Evolutionary conservation across 2,113 vertebrate species (phyloP).

Genomic region (Paramisgurnus dabryanus): DNA sequence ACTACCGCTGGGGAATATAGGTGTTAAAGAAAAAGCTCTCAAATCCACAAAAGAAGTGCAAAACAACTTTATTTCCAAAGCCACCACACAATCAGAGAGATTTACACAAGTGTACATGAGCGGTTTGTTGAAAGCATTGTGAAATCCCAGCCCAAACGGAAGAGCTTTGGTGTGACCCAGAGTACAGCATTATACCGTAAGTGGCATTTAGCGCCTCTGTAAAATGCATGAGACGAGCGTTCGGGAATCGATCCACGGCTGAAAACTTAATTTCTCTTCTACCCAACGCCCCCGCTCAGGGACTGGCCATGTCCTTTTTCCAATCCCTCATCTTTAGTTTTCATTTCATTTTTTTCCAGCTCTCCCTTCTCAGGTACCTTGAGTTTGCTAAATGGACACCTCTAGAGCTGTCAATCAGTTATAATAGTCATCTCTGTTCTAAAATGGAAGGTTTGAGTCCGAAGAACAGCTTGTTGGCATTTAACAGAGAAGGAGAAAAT

Average conservation of each 20-base stretch:
- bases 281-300: slow-evolving; percentile 58
- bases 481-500: slow-evolving; percentile 46
- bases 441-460: slow-evolving; percentile 51
- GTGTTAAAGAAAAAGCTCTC: slow-evolving; percentile 50
- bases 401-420: slow-evolving; percentile 70
- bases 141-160: slow-evolving; percentile 60
- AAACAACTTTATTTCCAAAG: slow-evolving; percentile 47
- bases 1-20: slow-evolving; percentile 43
- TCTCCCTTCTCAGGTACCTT: slow-evolving; percentile 53
- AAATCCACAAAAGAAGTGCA: slow-evolving; percentile 51
- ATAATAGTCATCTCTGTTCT: slow-evolving; percentile 69
- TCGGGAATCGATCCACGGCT: slow-evolving; percentile 64
- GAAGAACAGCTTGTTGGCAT: slow-evolving; percentile 57
- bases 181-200: slow-evolving; percentile 63
- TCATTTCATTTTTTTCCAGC: slow-evolving; percentile 26
- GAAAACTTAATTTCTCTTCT: slow-evolving; percentile 69
- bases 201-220: slow-evolving; percentile 71
- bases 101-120: slow-evolving; percentile 61
- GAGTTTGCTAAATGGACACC: slow-evolving; percentile 68
- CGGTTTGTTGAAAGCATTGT: slow-evolving; percentile 56
- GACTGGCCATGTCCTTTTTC: slow-evolving; percentile 57
- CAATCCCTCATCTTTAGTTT: slow-evolving; percentile 7
- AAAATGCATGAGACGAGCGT: slow-evolving; percentile 74
- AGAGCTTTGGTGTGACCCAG: slow-evolving; percentile 55
- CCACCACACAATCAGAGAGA: slow-evolving; percentile 56